phyloP scores from a whole-genome alignment of 2,888 invertebrate genomes.

The Kryphioiulus occultus region DNA sequence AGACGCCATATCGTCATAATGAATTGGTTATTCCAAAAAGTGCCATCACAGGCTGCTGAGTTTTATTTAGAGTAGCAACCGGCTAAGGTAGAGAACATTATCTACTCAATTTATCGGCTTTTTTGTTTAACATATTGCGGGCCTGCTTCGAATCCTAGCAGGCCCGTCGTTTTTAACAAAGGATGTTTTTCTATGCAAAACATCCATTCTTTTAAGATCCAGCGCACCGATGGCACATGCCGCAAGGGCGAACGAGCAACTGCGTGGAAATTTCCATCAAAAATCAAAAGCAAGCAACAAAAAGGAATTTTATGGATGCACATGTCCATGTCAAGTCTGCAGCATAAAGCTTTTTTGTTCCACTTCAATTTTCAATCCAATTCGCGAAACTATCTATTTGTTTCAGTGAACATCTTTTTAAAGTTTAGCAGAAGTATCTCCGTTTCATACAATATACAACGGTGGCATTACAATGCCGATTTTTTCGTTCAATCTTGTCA shows the following conservation, averaged over 20 bases:
- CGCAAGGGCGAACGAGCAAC: neutral
- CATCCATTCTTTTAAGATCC: neutral
- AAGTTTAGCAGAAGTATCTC: neutral
- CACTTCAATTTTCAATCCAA: conserved; percentile 30
- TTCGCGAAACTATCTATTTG: conserved; percentile 4
- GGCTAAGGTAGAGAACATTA: neutral
- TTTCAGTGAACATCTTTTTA: conserved; percentile 28
- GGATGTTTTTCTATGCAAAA: neutral
- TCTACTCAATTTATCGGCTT: neutral
- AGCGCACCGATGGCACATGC: neutral
- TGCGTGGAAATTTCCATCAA: neutral
- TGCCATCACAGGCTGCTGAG: neutral
- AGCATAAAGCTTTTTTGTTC: neutral
- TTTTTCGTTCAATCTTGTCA: neutral
- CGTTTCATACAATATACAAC: neutral
- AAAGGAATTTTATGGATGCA: neutral
- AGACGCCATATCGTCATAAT: neutral
- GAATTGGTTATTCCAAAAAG: neutral
- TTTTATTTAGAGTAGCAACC: neutral
- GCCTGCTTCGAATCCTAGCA: neutral
- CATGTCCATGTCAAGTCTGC: neutral
- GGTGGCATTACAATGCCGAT: neutral
- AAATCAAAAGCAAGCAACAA: conserved; percentile 13
- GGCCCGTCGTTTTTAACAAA: neutral
- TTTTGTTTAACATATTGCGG: neutral